Percentiles rank a stretch among this genome's conserved stretches.
These are phyloP conservation scores for Pagetopsis macropterus DNA, from an alignment of 2,797 vertebrate genomes.

Conservation along the genomic window DNA sequence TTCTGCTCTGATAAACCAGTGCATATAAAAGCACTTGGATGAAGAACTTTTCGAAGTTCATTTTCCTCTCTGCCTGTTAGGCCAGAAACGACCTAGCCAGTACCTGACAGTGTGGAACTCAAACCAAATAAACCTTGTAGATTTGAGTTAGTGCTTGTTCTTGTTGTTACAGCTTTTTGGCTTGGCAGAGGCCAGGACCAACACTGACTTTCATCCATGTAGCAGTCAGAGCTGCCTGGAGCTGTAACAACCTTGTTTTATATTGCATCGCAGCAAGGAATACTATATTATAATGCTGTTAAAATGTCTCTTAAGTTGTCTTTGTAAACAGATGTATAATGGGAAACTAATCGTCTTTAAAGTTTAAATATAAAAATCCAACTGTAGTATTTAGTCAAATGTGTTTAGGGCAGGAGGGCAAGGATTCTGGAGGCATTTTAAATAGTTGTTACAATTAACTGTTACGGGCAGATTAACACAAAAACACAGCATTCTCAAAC, in stretches of 20 bases:
- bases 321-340: not conserved
- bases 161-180: conserved; percentile 78
- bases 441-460: conserved; percentile 61
- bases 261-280: conserved; percentile 28
- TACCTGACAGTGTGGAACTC: conserved; percentile 68
- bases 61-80: conserved; percentile 52
- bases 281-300: conserved; percentile 1
- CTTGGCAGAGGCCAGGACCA: conserved; percentile 59
- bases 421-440: conserved; percentile 43
- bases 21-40: conserved; percentile 44
- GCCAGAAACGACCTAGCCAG: conserved; percentile 58
- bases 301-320: conserved; percentile 6
- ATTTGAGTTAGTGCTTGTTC: conserved; percentile 72
- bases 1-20: conserved; percentile 32
- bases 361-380: conserved; percentile 17
- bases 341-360: conserved; percentile 17
- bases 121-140: conserved; percentile 74
- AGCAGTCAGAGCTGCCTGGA: conserved; percentile 49
- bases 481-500: conserved; percentile 51
- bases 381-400: conserved; percentile 5
- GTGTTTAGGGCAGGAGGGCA: conserved; percentile 26
- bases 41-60: conserved; percentile 40
- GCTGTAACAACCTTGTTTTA: conserved; percentile 54
- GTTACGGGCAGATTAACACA: conserved; percentile 67
- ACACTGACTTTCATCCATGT: conserved; percentile 60